These are phyloP conservation scores for Trichomalopsis sarcophagae DNA, from an alignment of 1,140 invertebrate species.

Conservation along the genomic window DNA sequence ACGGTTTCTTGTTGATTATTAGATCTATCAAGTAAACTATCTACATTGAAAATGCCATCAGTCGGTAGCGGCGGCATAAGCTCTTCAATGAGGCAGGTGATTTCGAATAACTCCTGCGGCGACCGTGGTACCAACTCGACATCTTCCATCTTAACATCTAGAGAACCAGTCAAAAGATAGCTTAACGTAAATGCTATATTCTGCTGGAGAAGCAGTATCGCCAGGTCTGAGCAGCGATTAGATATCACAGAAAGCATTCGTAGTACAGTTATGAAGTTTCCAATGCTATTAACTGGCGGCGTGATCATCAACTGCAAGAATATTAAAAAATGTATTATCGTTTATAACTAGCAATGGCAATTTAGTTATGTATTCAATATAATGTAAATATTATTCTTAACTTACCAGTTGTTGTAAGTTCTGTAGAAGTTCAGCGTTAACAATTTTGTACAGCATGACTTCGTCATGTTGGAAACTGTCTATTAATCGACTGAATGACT, in stretches of 20 bases:
- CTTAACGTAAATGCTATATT: slow-evolving; percentile 96
- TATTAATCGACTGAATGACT: slow-evolving; percentile 95
- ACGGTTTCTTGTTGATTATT: slow-evolving; percentile 85
- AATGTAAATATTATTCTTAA: slow-evolving; percentile 37
- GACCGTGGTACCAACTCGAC: slow-evolving; percentile 91
- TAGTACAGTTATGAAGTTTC: slow-evolving; percentile 96
- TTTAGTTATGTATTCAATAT: neutral
- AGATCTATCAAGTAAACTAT: slow-evolving; percentile 88
- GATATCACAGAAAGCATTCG: slow-evolving; percentile 97
- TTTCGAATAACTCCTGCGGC: slow-evolving; percentile 97
- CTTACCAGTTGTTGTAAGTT: slow-evolving; percentile 93
- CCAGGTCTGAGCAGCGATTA: slow-evolving; percentile 93
- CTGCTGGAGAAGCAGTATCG: slow-evolving; percentile 91
- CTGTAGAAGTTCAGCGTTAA: slow-evolving; percentile 91
- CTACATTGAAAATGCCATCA: slow-evolving; percentile 95
- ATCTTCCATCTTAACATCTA: slow-evolving; percentile 79
- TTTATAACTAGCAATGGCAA: slow-evolving; percentile 31
- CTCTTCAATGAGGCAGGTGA: slow-evolving; percentile 96
- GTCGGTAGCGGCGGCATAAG: slow-evolving; percentile 95
- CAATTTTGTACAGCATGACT: slow-evolving; percentile 93
- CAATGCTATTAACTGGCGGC: slow-evolving; percentile 93
- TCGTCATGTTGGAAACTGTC: slow-evolving; percentile 97
- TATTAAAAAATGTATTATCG: slow-evolving; percentile 22
- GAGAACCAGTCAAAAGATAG: slow-evolving; percentile 91
- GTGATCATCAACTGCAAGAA: slow-evolving; percentile 87